Base-by-base conservation (phyloP, 2,797 vertebrate species). In the Rhinichthys osculus region DNA sequence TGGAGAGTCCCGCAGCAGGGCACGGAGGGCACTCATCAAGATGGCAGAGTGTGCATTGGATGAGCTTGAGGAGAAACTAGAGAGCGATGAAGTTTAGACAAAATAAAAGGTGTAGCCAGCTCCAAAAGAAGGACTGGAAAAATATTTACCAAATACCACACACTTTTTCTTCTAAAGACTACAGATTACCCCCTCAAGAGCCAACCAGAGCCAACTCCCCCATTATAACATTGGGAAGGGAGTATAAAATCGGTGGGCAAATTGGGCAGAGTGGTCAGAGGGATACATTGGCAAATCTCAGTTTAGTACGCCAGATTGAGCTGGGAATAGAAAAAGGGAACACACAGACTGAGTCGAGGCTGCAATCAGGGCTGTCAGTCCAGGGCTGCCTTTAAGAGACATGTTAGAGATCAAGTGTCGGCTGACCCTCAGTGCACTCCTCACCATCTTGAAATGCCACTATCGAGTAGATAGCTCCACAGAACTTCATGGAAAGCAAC, bases 401-500 rank as follows among this genome's bases (percentile, higher is more conserved):
- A 71, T 84, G 85, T 33, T 82, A 27, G 78, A 62, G 33, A 66
- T 76, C 17, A 87, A 87, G 35, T 3, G 38, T 70, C 76, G 62
- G 1, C 62, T 89, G n/a, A 77, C 76, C 0, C 40, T 85, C 3
- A 85, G 23, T 4, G 3, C 33, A 52, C 50, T 87, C 0, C 21
- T 64, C 5, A 81, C 50, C 14, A 84, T 86, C 11, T 47, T 84
- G 11, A 86, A 85, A 57, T 40, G 79, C 3, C 62, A 83, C 35
- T 81, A 70, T 57, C 3, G 44, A n/a, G 86, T 71, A 19, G 83
- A 87, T 30, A 87, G 72, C 19, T 35, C 71, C 54, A 82, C 73
- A 5, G 72, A 89, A 16, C 62, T 89, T 33, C 83, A 85, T 72
- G 69, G 27, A 84, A 62, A 86, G 62, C 13, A 7, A n/a, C 16